These are phyloP conservation scores for Calephelis nemesis DNA, from an alignment of 1,140 invertebrate genomes.

Conservation along the genomic window DNA sequence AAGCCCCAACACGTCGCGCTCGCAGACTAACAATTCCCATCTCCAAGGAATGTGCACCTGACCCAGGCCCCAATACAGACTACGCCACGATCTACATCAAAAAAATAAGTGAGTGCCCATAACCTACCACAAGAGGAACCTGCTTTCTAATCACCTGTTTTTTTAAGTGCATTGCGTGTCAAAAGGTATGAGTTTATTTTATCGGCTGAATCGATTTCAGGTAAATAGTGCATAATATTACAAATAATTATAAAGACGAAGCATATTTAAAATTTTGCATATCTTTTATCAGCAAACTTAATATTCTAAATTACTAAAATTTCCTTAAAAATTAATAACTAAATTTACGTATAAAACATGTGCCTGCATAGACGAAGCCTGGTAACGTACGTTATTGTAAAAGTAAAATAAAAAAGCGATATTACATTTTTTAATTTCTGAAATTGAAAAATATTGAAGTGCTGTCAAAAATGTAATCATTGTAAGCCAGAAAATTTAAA, in stretches of 20 bases:
- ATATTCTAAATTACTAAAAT: too few species aligned
- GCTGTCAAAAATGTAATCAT: too few species aligned
- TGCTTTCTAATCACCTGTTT: conserved; percentile 17
- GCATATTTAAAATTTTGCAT: too few species aligned
- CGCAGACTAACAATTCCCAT: conserved; percentile 30
- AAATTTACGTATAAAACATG: too few species aligned
- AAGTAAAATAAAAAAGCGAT: too few species aligned
- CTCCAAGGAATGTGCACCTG: conserved; percentile 41
- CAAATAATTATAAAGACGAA: background rate
- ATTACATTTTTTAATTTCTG: too few species aligned
- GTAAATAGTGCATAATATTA: conserved; percentile 9
- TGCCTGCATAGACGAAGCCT: too few species aligned
- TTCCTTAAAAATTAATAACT: too few species aligned
- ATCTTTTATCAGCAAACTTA: too few species aligned
- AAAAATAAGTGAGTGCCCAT: conserved; percentile 44
- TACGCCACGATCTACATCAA: conserved; percentile 36
- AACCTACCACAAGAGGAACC: conserved; percentile 4
- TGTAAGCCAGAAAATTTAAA: too few species aligned
- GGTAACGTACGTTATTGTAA: too few species aligned
- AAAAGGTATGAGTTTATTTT: conserved; percentile 1
- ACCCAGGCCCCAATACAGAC: conserved; percentile 38
- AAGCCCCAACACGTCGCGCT: conserved; percentile 37
- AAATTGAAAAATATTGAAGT: too few species aligned
- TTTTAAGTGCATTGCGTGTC: conserved; percentile 14
- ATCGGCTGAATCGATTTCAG: conserved; percentile 4